Evolutionary conservation across 2,797 vertebrate genomes (phyloP).

Genomic region (Chromis chromis): DNA sequence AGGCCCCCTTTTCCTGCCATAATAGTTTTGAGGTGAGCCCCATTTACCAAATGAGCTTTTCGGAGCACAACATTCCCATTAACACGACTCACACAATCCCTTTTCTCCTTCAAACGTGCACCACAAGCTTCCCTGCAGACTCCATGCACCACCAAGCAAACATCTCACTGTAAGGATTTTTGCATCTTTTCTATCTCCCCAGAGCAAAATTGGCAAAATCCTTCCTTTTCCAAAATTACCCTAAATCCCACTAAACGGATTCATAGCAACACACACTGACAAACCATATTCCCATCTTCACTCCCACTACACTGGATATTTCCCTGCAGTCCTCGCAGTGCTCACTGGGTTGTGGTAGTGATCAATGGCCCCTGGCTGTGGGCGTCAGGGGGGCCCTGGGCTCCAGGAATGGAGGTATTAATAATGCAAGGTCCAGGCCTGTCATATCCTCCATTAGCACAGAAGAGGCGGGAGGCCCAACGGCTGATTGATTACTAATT

Average conservation of each 20-base stretch:
- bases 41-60: constrained; percentile 80
- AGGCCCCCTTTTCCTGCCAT: constrained; percentile 55
- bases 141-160: constrained; percentile 16
- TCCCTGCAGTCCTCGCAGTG: constrained; percentile 60
- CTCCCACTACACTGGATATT: constrained; percentile 44
- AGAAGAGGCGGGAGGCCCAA: constrained; percentile 68
- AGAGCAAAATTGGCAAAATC: constrained; percentile 19
- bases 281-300: constrained; percentile 22
- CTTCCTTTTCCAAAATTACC: constrained; percentile 13
- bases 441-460: constrained; percentile 85
- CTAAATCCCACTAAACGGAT: constrained; percentile 36
- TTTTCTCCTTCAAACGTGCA: constrained; percentile 47
- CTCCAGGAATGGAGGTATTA: constrained; percentile 85
- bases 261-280: constrained; percentile 23
- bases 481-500: constrained; percentile 87
- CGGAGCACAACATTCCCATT: constrained; percentile 67
- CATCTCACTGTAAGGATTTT: constrained; percentile 32
- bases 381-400: constrained; percentile 47
- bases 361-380: constrained; percentile 82
- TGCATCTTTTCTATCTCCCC: constrained; percentile 3
- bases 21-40: constrained; percentile 76
- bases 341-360: constrained; percentile 73
- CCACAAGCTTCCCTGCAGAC: constrained; percentile 26
- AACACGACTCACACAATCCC: constrained; percentile 52
- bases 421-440: constrained; percentile 84